These are phyloP conservation scores for Stenolophus ochropezus DNA, from an alignment of 2,888 invertebrate genomes.

Conservation along the genomic window DNA sequence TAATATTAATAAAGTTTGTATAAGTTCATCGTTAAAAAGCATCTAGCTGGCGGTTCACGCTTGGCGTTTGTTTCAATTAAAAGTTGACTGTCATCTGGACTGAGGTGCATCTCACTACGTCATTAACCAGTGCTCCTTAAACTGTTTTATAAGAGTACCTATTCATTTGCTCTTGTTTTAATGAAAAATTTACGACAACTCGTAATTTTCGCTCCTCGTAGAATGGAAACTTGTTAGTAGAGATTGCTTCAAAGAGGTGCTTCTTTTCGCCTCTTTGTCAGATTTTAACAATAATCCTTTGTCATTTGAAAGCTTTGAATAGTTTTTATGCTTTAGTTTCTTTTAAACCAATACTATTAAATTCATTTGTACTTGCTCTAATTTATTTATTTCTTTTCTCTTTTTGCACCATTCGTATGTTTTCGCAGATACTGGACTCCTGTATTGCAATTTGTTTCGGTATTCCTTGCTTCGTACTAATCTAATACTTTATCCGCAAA, in stretches of 20 bases:
- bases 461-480: too few relatives aligned
- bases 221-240: slow-evolving; percentile 16
- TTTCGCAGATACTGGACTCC: not conserved
- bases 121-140: slow-evolving; percentile 50
- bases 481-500: too few relatives aligned
- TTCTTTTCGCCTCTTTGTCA: not conserved
- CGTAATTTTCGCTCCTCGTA: slow-evolving; percentile 11
- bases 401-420: too few relatives aligned
- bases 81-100: slow-evolving; percentile 34
- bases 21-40: slow-evolving; percentile 58
- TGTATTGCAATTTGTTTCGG: not conserved
- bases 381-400: too few relatives aligned
- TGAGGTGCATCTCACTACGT: slow-evolving; percentile 13
- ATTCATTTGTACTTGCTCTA: not conserved
- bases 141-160: slow-evolving; percentile 41
- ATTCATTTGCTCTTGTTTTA: slow-evolving; percentile 33
- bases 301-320: not conserved
- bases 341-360: not conserved
- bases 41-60: slow-evolving; percentile 49
- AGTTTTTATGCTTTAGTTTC: not conserved
- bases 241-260: not conserved
- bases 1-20: slow-evolving; percentile 59
- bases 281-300: not conserved
- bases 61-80: slow-evolving; percentile 57
- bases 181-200: slow-evolving; percentile 43